These are phyloP conservation scores for Agelastica alni DNA, from an alignment of 2,888 invertebrate species.

Conservation along the genomic window DNA sequence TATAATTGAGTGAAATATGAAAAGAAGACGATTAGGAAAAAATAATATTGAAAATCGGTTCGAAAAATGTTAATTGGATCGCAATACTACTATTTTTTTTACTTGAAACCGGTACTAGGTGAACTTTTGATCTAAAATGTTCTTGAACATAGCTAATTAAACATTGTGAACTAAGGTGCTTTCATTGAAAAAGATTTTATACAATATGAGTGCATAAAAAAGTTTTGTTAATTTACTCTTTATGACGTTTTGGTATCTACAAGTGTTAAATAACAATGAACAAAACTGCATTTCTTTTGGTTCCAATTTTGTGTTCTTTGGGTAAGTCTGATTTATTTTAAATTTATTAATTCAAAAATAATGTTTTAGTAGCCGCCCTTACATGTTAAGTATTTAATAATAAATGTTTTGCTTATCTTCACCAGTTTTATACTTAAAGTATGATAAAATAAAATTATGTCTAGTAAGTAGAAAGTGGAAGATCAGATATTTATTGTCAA, in stretches of 20 bases:
- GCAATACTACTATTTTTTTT: conserved; percentile 18
- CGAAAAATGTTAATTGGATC: conserved; percentile 22
- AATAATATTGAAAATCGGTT: neutral
- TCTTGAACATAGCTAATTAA: conserved; percentile 15
- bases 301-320: conserved; percentile 1
- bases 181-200: neutral
- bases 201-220: conserved; percentile 6
- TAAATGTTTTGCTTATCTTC: no score
- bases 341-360: no score
- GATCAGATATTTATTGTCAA: no score
- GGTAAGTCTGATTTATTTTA: no score
- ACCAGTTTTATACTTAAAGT: no score
- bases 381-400: no score
- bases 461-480: no score
- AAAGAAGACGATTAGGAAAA: neutral
- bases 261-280: conserved; percentile 19
- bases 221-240: neutral
- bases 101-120: conserved; percentile 31
- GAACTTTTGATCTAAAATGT: conserved; percentile 36
- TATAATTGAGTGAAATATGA: neutral
- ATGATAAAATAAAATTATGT: no score
- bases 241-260: conserved; percentile 9
- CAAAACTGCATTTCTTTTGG: conserved; percentile 9
- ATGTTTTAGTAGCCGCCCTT: no score
- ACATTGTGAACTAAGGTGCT: conserved; percentile 1